These are phyloP conservation scores for Phenganax subtilis DNA, from an alignment of 92 coral and sea anemone species.

Conservation along the genomic window DNA sequence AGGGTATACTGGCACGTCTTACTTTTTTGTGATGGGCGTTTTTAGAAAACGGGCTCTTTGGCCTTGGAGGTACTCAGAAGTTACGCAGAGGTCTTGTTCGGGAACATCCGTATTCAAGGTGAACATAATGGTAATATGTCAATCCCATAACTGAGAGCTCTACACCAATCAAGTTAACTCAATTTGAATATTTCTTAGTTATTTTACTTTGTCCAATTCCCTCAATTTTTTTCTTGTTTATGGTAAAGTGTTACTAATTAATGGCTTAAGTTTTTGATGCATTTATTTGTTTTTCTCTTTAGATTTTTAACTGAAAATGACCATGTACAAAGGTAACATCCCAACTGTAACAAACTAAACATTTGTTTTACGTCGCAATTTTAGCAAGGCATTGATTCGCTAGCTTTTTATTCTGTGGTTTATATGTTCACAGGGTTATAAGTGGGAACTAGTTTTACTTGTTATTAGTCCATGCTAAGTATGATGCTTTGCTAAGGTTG, in stretches of 20 bases:
- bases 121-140: constrained; percentile 6
- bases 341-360: background rate
- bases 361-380: background rate
- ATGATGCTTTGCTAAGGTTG: background rate
- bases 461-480: no score
- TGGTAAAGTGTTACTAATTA: no score
- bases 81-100: constrained; percentile 33
- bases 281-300: background rate
- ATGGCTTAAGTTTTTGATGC: no score
- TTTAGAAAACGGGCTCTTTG: constrained; percentile 34
- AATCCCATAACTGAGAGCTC: background rate
- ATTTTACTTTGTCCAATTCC: no score
- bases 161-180: background rate
- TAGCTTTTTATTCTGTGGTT: background rate
- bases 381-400: background rate
- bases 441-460: no score
- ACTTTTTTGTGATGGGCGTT: background rate
- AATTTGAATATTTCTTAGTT: background rate
- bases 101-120: constrained; percentile 42
- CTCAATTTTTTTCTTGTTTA: no score
- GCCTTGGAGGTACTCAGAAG: constrained; percentile 34
- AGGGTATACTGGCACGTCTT: background rate
- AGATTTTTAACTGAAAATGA: constrained; percentile 9
- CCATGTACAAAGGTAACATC: constrained; percentile 4
- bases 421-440: background rate